Conservation (phyloP, 2,888 invertebrate species). For the Acanthococcus lagerstroemiae region DNA sequence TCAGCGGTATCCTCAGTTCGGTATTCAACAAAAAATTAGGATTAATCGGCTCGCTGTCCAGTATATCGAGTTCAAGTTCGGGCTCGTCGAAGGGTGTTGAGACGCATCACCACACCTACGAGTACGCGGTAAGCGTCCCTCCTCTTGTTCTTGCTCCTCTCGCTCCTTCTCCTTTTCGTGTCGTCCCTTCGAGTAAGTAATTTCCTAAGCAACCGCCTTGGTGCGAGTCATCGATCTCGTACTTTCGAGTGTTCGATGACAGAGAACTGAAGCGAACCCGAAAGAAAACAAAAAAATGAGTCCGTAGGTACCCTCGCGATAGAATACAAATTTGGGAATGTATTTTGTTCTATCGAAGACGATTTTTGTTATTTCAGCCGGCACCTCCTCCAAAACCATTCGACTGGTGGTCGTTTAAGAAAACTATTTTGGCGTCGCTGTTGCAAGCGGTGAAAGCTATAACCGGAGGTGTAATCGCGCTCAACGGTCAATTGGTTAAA, state of each 20-base stretch:
- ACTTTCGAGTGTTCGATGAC: neutral
- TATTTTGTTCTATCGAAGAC: too few species aligned
- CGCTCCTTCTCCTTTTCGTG: too few species aligned
- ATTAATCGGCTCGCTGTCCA: conserved; percentile 32
- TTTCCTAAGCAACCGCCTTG: neutral
- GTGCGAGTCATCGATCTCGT: neutral
- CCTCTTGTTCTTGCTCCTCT: too few species aligned
- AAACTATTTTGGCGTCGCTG: conserved; percentile 68
- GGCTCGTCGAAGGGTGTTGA: conserved; percentile 28
- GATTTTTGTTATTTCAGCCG: too few species aligned
- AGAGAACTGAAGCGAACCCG: too few species aligned
- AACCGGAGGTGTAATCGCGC: conserved; percentile 72
- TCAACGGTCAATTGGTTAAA: conserved; percentile 79
- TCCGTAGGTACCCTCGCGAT: neutral
- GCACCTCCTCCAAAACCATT: conserved; percentile 43
- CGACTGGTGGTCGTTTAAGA: conserved; percentile 67
- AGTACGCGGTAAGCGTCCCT: conserved; percentile 9
- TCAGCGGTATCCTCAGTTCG: conserved; percentile 29
- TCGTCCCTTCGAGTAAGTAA: too few species aligned
- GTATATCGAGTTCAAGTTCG: conserved; percentile 18
- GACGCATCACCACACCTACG: conserved; percentile 26
- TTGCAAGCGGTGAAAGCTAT: conserved; percentile 82
- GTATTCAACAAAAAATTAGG: conserved; percentile 33
- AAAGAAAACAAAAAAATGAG: too few species aligned
- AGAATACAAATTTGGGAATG: neutral